These are phyloP conservation scores for Baccha elongata DNA, from an alignment of 2,888 invertebrate species.

Conservation along the genomic window DNA sequence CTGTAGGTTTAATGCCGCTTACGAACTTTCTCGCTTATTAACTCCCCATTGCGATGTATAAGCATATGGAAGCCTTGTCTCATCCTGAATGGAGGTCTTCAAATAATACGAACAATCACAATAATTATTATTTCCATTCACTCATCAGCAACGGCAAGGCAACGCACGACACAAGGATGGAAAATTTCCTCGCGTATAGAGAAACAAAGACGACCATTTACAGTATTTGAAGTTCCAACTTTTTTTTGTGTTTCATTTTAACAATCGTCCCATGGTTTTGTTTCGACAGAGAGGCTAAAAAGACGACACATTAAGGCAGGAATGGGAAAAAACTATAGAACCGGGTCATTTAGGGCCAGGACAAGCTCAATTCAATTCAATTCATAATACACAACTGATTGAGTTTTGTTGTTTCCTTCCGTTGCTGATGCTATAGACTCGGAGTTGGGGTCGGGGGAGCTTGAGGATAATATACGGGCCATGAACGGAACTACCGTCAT, in stretches of 20 bases:
- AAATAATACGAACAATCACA: conserved; percentile 65
- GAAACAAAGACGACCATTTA: neutral
- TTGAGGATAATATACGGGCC: conserved; percentile 2
- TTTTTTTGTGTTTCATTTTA: neutral
- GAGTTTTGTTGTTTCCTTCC: conserved; percentile 56
- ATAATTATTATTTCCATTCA: conserved; percentile 55
- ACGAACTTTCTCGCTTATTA: conserved; percentile 65
- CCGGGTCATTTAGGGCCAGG: conserved; percentile 47
- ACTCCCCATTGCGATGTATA: conserved; percentile 60
- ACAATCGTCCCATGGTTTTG: too few species aligned
- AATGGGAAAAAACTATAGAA: conserved; percentile 23
- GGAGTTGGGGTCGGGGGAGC: neutral
- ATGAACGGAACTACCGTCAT: conserved; percentile 26
- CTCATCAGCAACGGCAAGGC: conserved; percentile 2
- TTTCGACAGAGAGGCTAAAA: neutral
- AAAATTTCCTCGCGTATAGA: conserved; percentile 5
- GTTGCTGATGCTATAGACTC: neutral
- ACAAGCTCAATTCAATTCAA: conserved; percentile 1
- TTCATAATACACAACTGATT: conserved; percentile 58
- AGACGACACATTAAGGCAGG: neutral
- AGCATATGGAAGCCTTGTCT: conserved; percentile 7
- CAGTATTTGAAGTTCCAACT: neutral
- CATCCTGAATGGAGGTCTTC: conserved; percentile 29
- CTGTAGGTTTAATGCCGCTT: conserved; percentile 30
- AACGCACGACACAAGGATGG: neutral